A percentile compares a stretch with the other conserved stretches of the same genome.
Evolutionary conservation across 30 jellyfish, hydroid and myxozoan genomes (phyloP).

Genomic region (Haliclystus octoradiatus): DNA sequence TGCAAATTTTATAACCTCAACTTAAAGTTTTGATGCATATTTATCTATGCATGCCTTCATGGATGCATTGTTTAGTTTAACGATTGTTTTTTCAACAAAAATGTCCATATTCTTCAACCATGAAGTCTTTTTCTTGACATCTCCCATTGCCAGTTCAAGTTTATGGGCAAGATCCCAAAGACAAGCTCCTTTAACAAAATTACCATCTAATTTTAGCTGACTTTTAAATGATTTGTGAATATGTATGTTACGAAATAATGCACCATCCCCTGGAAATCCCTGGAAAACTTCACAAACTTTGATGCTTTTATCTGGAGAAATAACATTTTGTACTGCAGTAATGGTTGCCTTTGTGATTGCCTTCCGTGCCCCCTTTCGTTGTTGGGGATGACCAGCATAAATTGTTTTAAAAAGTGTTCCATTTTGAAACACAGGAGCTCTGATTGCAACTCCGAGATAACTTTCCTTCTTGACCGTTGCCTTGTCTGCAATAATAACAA

Average conservation of each 20-base stretch:
- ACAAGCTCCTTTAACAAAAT: not conserved
- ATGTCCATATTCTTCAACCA: not conserved
- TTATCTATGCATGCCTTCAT: not conserved
- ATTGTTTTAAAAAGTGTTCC: not conserved
- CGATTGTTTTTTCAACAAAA: not conserved
- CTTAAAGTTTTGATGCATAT: not conserved
- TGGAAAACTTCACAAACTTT: not conserved
- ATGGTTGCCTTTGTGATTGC: not conserved
- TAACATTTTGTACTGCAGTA: not conserved
- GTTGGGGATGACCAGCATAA: not conserved
- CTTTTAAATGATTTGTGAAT: not conserved
- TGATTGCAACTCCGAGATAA: not conserved
- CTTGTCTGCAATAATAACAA: not conserved
- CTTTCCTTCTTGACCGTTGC: not conserved
- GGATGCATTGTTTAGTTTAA: not conserved
- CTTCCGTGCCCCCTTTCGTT: not conserved
- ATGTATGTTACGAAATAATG: not conserved
- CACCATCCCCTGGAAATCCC: not conserved
- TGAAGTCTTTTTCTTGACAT: not conserved
- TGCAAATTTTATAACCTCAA: not conserved
- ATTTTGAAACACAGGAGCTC: not conserved
- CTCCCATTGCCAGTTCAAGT: not conserved
- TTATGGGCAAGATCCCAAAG: not conserved
- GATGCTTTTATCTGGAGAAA: not conserved
- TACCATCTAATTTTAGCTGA: not conserved